A percentile compares a stretch with the other conserved stretches of the same genome.
Evolutionary conservation across 1,140 invertebrate genomes (phyloP).

Genomic region (Diprion similis): DNA sequence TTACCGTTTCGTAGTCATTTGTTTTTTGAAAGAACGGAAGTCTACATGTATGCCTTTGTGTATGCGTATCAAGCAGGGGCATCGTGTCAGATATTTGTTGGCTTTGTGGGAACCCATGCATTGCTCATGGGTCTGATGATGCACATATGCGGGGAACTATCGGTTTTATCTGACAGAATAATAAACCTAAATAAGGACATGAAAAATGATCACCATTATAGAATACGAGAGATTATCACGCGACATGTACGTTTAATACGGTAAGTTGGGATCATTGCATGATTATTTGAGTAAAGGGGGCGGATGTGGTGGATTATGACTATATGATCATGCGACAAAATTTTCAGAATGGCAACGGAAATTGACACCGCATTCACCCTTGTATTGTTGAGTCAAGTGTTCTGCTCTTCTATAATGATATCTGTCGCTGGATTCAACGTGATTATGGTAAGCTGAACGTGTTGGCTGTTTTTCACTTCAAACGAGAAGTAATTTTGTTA

Average conservation of each 20-base stretch:
- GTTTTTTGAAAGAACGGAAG: not conserved
- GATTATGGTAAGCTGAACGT: not conserved
- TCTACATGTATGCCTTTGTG: not conserved
- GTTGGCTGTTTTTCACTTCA: not conserved
- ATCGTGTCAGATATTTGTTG: not conserved
- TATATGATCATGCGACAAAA: not conserved
- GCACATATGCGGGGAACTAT: not conserved
- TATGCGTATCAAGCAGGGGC: not conserved
- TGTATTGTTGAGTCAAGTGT: not conserved
- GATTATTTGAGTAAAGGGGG: too few species aligned
- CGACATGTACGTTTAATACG: too few species aligned
- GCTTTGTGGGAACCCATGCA: not conserved
- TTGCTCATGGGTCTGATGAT: not conserved
- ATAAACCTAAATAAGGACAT: too few species aligned
- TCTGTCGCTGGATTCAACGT: not conserved
- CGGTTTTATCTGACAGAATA: not conserved
- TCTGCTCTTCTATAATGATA: not conserved
- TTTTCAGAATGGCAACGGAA: not conserved
- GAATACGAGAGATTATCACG: too few species aligned
- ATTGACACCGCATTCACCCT: not conserved
- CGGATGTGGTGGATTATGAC: too few species aligned
- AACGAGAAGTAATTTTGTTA: too few species aligned
- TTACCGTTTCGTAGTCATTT: not conserved
- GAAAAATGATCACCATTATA: too few species aligned
- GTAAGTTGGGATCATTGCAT: too few species aligned